Evolutionary conservation across 2,113 vertebrate genomes (phyloP), one percentile per base, ranked within the genome.

Genomic region (Pavo muticus): DNA sequence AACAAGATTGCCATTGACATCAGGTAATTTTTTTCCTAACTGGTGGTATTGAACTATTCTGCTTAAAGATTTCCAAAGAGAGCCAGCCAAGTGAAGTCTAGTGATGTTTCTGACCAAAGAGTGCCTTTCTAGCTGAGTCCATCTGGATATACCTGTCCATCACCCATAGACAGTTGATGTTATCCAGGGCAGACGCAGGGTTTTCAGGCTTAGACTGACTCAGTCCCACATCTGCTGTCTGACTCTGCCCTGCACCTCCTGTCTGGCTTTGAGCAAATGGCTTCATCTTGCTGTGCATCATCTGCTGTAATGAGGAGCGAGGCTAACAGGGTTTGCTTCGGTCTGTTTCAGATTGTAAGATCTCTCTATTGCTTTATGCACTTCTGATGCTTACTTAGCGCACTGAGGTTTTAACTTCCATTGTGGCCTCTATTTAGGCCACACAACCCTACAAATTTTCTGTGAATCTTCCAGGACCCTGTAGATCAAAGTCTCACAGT

Each of bases 1-100:
- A 98, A 98, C 91, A 95, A 98, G 97, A 98, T 96, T 5, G 54
- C 86, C 92, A 97, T 98, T 80, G 97, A 98, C 32, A 92, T 97
- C 90, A 97, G 95, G 97, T 98, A 70, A 90, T 47, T 68, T n/a
- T 30, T 27, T 92, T 84, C n/a, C n/a, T 59, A 69, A 45, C 6
- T 40, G 27, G 10, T 83, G 27, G 10, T 48, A 70, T 56, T 52
- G 47, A 39, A n/a, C 10, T 77, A 20, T 24, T 48, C 44, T 54
- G 23, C 68, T 83, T 81, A 72, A 86, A 90, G 48, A 80, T 9
- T 14, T 3, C 4, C 20, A 7, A 57, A 56, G 39, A 84, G 15
- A 63, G 73, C 5, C 8, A 48, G 21, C 42, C 72, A 80, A 85
- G 84, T 48, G 37, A 69, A 57, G 27, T 14, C 44, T 35, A 45